Evolutionary conservation across 2,113 vertebrate genomes (phyloP).

Genomic region (Oncorhynchus tshawytscha): DNA sequence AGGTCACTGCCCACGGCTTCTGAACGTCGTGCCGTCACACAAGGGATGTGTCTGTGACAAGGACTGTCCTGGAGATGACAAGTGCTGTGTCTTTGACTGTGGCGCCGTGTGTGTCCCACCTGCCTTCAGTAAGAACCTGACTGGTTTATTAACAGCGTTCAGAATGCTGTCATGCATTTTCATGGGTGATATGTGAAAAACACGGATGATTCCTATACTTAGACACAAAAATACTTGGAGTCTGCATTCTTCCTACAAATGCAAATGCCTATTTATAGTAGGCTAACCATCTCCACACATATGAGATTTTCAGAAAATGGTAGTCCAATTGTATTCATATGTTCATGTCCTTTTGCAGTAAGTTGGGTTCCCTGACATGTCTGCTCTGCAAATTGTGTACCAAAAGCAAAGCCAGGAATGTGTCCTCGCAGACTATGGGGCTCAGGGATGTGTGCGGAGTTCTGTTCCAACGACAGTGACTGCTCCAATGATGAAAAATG

Average conservation of each 20-base stretch:
- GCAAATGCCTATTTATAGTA: too few relatives aligned
- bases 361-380: neutral
- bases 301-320: neutral
- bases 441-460: constrained; percentile 63
- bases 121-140: constrained; percentile 57
- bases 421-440: constrained; percentile 53
- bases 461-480: constrained; percentile 64
- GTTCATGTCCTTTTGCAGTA: neutral
- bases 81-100: constrained; percentile 63
- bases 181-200: too few relatives aligned
- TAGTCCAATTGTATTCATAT: too few relatives aligned
- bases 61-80: constrained; percentile 57
- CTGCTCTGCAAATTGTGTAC: neutral
- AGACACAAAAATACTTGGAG: too few relatives aligned
- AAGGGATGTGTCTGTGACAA: constrained; percentile 58
- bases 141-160: neutral
- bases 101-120: constrained; percentile 65
- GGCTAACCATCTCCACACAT: too few relatives aligned
- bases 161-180: too few relatives aligned
- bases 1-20: constrained; percentile 56
- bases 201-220: too few relatives aligned
- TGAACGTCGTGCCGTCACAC: constrained; percentile 54
- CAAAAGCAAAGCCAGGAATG: constrained; percentile 63
- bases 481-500: constrained; percentile 71
- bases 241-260: too few relatives aligned